Evolutionary conservation across 2,888 invertebrate species (phyloP).

Genomic region (Drosophila leonis): DNA sequence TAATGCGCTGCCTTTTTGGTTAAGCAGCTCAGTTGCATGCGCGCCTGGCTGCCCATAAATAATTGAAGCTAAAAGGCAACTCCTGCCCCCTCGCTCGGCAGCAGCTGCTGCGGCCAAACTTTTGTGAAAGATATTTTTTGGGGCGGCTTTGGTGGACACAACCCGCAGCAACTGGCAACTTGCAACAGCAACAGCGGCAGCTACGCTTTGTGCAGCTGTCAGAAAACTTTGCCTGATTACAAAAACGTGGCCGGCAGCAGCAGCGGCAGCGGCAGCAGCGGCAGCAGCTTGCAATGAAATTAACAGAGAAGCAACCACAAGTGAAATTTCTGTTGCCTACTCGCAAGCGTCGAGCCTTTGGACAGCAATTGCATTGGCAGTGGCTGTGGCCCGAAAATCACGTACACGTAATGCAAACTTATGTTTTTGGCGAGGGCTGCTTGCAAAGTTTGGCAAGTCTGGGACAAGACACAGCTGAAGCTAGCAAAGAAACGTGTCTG

Average conservation of each 20-base stretch:
- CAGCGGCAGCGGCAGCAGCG: background rate
- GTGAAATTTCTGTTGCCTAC: constrained; percentile 72
- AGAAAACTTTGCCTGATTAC: constrained; percentile 77
- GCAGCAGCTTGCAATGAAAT: constrained; percentile 64
- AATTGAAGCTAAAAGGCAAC: constrained; percentile 79
- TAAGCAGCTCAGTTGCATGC: constrained; percentile 73
- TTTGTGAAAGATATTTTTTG: constrained; percentile 66
- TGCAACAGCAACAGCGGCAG: constrained; percentile 38
- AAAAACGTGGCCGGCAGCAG: constrained; percentile 69
- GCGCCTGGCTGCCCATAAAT: constrained; percentile 79
- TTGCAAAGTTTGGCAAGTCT: background rate
- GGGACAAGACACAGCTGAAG: background rate
- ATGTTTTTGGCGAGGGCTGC: constrained; percentile 34
- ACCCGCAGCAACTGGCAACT: constrained; percentile 62
- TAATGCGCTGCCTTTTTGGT: constrained; percentile 77
- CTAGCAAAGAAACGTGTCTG: background rate
- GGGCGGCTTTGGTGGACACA: constrained; percentile 39
- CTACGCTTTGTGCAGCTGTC: constrained; percentile 72
- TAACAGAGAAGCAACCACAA: constrained; percentile 74
- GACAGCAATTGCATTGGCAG: constrained; percentile 4
- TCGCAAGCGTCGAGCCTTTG: constrained; percentile 41
- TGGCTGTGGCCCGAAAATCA: constrained; percentile 38
- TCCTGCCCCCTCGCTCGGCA: constrained; percentile 35
- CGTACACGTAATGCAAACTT: constrained; percentile 59
- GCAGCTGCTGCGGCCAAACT: constrained; percentile 72